Evolutionary conservation across 2,888 invertebrate species (phyloP), one percentile per base, ranked within the genome.

Genomic region (Drosophila paramelanica): DNA sequence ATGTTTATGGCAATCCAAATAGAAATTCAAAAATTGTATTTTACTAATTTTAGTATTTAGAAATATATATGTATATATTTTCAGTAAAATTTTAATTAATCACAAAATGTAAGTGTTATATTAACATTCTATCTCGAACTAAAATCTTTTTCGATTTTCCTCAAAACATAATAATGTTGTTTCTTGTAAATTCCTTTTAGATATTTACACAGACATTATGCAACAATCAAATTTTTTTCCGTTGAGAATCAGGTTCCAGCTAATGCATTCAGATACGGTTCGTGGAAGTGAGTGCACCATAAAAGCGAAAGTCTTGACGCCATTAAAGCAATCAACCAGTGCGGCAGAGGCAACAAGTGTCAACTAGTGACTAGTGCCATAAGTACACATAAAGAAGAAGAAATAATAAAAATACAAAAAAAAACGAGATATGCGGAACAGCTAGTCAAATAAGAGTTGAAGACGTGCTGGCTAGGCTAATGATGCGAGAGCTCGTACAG

Each of bases 271-370:
- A 79, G 71, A 71, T 77, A 79, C 25, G 69, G 17, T 82, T 88
- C 84, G 69, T 85, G 64, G 84, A 86, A 84, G 50, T 72, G 69
- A 68, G 72, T 86, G 76, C 67, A 67, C 87, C 86, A 83, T 87
- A 84, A 88, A 88, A 88, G 77, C 85, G 89, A 86, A 88, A 84
- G 87, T 88, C 84, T 88, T 86, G 84, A 86, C 86, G 89, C 86
- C 89, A 88, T 89, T 86, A 77, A 74, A 60, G 88, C 64, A 75
- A 79, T 81, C 82, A 88, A 66, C 49, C 67, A 47, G 52, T 55
- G 31, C 25, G 11, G 11, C 39, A 46, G 59, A 65, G 77, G 71
- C 65, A 79, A 68, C 76, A 86, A 85, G 88, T 85, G 85, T 85
- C 88, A 85, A 80, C 87, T 73, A 62, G 50, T 77, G 80, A 83